phyloP scores from a whole-genome alignment of 2,888 invertebrate genomes.

The Mythimna albipuncta region DNA sequence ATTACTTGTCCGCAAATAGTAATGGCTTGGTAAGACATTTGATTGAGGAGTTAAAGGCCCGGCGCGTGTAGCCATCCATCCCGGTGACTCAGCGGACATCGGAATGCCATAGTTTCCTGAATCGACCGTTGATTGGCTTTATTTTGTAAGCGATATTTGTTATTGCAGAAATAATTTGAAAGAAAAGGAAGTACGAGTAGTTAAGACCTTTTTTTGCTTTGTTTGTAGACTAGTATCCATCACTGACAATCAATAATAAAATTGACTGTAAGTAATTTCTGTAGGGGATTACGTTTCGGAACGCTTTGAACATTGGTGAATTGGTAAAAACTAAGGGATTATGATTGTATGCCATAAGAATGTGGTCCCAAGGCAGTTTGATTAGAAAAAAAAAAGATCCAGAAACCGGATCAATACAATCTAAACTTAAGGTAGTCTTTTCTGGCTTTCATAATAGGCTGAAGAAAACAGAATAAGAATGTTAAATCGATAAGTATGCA shows the following conservation, averaged over 20 bases:
- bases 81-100: constrained; percentile 70
- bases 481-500: background rate
- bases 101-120: constrained; percentile 86
- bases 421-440: background rate
- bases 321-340: background rate
- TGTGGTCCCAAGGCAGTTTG: background rate
- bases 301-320: background rate
- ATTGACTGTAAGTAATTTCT: too few species aligned
- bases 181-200: constrained; percentile 9
- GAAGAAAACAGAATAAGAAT: background rate
- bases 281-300: too few species aligned
- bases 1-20: constrained; percentile 64
- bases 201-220: background rate
- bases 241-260: background rate
- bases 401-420: background rate
- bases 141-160: constrained; percentile 63
- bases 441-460: background rate
- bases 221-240: background rate
- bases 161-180: constrained; percentile 11
- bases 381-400: background rate
- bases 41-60: constrained; percentile 59
- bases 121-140: constrained; percentile 68
- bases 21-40: constrained; percentile 57
- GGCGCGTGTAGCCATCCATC: constrained; percentile 50
- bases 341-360: background rate